Conservation (phyloP, 2,888 invertebrate species). For the Campoletis raptor region DNA sequence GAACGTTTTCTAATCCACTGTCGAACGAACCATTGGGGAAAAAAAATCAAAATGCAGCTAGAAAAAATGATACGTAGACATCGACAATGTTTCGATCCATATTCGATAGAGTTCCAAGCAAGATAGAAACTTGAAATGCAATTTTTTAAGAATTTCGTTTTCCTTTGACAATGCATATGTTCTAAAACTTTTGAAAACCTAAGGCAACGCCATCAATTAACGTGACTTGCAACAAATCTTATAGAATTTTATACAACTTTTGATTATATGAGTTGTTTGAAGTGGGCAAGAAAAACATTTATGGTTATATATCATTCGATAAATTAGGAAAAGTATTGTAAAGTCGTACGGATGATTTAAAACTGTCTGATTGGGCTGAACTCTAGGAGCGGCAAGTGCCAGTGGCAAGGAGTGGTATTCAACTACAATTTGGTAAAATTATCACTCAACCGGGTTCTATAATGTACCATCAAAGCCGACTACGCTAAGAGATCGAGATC, state of each 20-base stretch:
- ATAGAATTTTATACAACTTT: background rate
- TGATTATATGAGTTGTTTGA: background rate
- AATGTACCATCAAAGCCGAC: slow-evolving; percentile 37
- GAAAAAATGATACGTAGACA: background rate
- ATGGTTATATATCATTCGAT: slow-evolving; percentile 17
- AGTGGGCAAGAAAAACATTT: background rate
- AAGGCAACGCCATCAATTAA: background rate
- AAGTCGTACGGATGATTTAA: slow-evolving; percentile 39
- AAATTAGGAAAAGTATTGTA: slow-evolving; percentile 51
- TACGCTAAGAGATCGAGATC: background rate
- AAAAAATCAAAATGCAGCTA: background rate
- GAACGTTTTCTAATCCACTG: background rate
- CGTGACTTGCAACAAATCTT: background rate
- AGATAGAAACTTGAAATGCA: background rate
- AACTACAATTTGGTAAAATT: slow-evolving; percentile 40
- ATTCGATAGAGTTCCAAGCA: too few relatives aligned
- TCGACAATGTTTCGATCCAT: background rate
- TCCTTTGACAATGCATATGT: background rate
- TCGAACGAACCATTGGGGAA: background rate
- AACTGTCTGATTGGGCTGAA: slow-evolving; percentile 26
- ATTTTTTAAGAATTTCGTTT: background rate
- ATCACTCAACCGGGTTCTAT: slow-evolving; percentile 46
- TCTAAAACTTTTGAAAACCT: background rate
- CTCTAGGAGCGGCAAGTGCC: slow-evolving; percentile 32
- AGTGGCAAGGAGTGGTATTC: slow-evolving; percentile 45